Conservation (phyloP, 2,113 vertebrate species). For the Columbina picui region DNA sequence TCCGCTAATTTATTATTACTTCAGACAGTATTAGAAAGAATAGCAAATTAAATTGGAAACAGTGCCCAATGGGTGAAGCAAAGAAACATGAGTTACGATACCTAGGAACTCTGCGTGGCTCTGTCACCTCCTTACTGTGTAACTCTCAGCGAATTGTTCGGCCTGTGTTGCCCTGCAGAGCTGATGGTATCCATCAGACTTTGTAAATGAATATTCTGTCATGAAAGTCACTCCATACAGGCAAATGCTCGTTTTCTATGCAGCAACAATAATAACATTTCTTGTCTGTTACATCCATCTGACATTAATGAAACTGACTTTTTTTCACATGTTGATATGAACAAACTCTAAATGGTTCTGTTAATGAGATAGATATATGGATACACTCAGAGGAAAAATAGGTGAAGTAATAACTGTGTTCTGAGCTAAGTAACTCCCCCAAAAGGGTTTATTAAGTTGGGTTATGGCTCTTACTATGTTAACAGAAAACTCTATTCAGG, state of each 20-base stretch:
- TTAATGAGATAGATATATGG: background rate
- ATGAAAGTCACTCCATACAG: background rate
- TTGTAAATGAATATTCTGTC: background rate
- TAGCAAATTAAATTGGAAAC: conserved; percentile 34
- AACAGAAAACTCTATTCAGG: background rate
- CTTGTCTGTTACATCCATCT: background rate
- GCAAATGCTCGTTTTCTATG: background rate
- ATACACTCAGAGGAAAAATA: background rate
- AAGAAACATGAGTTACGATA: background rate
- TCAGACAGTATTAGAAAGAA: background rate
- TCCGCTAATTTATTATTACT: conserved; percentile 50
- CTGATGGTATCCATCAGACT: background rate
- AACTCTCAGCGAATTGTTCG: background rate
- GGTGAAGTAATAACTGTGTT: background rate
- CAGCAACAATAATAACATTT: background rate
- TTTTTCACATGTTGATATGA: background rate
- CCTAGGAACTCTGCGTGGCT: background rate
- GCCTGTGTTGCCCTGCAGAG: background rate
- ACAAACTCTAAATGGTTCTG: background rate
- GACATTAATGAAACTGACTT: background rate
- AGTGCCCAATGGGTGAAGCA: background rate
- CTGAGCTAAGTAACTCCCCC: background rate
- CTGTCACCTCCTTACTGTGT: background rate
- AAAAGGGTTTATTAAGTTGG: background rate
- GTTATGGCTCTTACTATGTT: background rate